A percentile compares a stretch with the other conserved stretches of the same genome.
These are phyloP conservation scores for Enoplosus armatus DNA, from an alignment of 2,797 vertebrate genomes.

Conservation along the genomic window DNA sequence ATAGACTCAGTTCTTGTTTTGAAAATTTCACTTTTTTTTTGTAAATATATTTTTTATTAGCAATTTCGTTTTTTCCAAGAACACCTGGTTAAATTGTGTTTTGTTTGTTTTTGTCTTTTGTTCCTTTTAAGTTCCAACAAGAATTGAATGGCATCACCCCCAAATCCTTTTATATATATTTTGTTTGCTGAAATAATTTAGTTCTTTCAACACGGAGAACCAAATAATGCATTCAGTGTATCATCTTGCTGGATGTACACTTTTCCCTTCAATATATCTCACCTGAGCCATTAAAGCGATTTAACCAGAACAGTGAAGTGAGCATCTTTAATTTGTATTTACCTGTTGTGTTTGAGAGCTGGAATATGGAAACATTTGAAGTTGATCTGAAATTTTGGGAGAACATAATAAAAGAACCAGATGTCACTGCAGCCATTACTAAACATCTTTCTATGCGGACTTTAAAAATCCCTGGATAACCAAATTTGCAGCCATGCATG, in stretches of 20 bases:
- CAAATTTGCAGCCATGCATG: background rate
- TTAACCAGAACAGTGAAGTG: slow-evolving; percentile 59
- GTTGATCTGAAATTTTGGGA: too few relatives aligned
- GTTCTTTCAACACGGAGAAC: background rate
- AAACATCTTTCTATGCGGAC: background rate
- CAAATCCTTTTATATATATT: background rate
- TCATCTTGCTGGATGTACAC: background rate
- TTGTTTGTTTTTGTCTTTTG: background rate
- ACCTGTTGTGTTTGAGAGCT: background rate
- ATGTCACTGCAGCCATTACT: slow-evolving; percentile 5
- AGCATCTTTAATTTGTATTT: background rate
- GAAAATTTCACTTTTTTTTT: slow-evolving; percentile 51
- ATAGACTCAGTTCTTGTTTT: slow-evolving; percentile 39
- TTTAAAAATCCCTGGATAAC: too few relatives aligned
- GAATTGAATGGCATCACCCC: background rate
- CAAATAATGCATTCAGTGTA: background rate
- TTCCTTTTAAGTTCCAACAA: background rate
- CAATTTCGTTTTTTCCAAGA: slow-evolving; percentile 44
- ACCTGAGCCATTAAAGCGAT: slow-evolving; percentile 72
- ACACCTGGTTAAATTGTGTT: slow-evolving; percentile 63
- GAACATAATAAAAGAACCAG: background rate
- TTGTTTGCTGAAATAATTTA: background rate
- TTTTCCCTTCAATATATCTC: background rate
- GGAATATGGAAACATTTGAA: background rate
- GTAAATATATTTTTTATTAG: slow-evolving; percentile 72